Base-by-base conservation (phyloP, 2,797 vertebrate genomes). In the Siniperca undulata region DNA sequence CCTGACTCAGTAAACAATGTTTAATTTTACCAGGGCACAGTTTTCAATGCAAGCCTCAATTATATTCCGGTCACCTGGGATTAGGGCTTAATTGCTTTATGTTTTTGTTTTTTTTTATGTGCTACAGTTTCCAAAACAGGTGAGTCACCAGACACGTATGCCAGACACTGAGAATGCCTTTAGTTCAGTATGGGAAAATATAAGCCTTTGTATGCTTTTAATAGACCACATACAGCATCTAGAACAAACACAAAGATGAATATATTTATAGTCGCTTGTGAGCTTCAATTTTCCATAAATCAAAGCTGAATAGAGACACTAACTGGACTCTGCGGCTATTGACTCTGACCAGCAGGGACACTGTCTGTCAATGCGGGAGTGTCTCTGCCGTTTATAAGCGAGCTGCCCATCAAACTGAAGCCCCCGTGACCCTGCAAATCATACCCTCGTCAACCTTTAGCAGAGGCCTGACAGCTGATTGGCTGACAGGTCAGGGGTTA, bases 401-500 rank as follows among this genome's bases (percentile, higher is more conserved):
- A 92, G 86, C 92, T 93, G 93, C 89, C 93, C 79, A 61, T 94
- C 94, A 95, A 93, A 79, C 78, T 0, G 19, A 53, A 82, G 87
- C 86, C 86, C 80, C 82, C 11, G 13, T 93, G 93, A 94, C 93
- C 93, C 89, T 61, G 86, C 91, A 86, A 88, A 93, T 92, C 91
- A 91, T 38, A 90, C 81, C 83, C 81, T 16, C 93, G 87, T 92
- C 92, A 85, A 84, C 90, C 84, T 87, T 88, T 90, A 91, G 90
- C 92, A 70, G 76, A 84, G 85, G 77, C 83, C 92, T 91, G 90
- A 93, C 93, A 90, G 90, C 88, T 93, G 93, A 96, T 96, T 95
- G 94, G 95, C 92, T 84, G 88, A 72, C 88, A 82, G 92, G 91
- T 92, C 93, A 86, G 80, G 78, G 94, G 95, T 96, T 96, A 96